Conservation (phyloP, 2,888 invertebrate genomes). For the Atrina japonica region DNA sequence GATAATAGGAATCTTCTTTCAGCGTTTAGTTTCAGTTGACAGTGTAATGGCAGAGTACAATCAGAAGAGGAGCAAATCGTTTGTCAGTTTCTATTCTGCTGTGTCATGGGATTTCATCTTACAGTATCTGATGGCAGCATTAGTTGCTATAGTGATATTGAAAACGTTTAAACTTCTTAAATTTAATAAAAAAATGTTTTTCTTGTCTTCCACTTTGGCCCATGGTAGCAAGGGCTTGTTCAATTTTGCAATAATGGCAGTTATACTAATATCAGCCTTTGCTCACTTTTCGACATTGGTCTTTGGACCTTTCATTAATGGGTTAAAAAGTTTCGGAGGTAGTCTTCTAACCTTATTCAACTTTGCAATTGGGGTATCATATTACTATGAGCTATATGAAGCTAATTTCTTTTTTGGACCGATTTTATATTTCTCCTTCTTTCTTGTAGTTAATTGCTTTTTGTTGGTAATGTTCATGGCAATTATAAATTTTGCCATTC, state of each 20-base stretch:
- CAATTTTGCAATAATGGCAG: slow-evolving; percentile 46
- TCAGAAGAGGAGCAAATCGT: slow-evolving; percentile 44
- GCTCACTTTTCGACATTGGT: slow-evolving; percentile 47
- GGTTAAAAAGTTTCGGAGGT: slow-evolving; percentile 44
- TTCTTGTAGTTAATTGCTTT: slow-evolving; percentile 51
- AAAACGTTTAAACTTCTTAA: slow-evolving; percentile 61
- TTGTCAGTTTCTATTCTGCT: slow-evolving; percentile 64
- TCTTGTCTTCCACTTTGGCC: slow-evolving; percentile 52
- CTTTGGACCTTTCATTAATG: slow-evolving; percentile 53
- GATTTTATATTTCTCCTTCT: slow-evolving; percentile 56
- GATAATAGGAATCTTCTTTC: slow-evolving; percentile 58
- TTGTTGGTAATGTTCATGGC: slow-evolving; percentile 60
- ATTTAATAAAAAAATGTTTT: slow-evolving; percentile 58
- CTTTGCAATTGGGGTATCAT: slow-evolving; percentile 58
- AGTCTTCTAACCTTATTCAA: slow-evolving; percentile 55
- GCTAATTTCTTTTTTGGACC: slow-evolving; percentile 58
- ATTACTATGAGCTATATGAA: slow-evolving; percentile 49
- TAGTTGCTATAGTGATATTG: slow-evolving; percentile 56
- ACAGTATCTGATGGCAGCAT: slow-evolving; percentile 55
- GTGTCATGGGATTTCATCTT: slow-evolving; percentile 58
- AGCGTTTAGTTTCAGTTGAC: slow-evolving; percentile 52
- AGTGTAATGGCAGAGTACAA: slow-evolving; percentile 40
- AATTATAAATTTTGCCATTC: slow-evolving; percentile 58
- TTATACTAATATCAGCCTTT: slow-evolving; percentile 55
- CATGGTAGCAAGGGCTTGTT: slow-evolving; percentile 39